These are phyloP conservation scores for Sebastes hubbsi DNA, from an alignment of 2,797 vertebrate genomes.

Conservation along the genomic window DNA sequence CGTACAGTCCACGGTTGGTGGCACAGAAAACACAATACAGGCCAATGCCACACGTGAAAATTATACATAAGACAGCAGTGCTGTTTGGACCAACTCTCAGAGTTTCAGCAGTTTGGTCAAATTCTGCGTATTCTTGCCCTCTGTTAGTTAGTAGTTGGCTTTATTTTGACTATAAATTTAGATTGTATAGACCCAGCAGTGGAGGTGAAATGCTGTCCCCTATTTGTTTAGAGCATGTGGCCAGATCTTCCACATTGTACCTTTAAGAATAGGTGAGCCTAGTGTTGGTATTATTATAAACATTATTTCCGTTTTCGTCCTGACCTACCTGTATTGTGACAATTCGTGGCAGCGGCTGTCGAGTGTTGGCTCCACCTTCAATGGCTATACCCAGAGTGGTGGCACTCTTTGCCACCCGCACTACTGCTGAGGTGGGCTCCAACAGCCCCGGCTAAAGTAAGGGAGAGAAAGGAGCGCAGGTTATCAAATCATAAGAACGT, in stretches of 20 bases:
- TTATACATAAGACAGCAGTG: not conserved
- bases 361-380: slow-evolving; percentile 96
- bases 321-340: slow-evolving; percentile 95
- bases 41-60: not conserved
- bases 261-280: too few relatives aligned
- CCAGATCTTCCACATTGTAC: too few relatives aligned
- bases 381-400: slow-evolving; percentile 97
- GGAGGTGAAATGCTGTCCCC: too few relatives aligned
- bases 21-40: not conserved
- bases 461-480: not conserved
- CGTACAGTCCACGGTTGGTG: not conserved
- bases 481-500: not conserved
- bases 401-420: slow-evolving; percentile 92
- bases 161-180: not conserved
- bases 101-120: not conserved
- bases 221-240: too few relatives aligned
- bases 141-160: not conserved
- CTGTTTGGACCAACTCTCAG: not conserved
- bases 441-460: slow-evolving; percentile 89
- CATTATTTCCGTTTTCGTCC: not conserved
- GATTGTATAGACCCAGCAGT: not conserved
- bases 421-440: slow-evolving; percentile 91
- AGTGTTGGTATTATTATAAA: not conserved
- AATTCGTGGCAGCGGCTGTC: slow-evolving; percentile 95
- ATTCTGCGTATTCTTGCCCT: not conserved